These are phyloP conservation scores for Pherbina coryleti DNA, from an alignment of 2,888 invertebrate genomes.

Conservation along the genomic window DNA sequence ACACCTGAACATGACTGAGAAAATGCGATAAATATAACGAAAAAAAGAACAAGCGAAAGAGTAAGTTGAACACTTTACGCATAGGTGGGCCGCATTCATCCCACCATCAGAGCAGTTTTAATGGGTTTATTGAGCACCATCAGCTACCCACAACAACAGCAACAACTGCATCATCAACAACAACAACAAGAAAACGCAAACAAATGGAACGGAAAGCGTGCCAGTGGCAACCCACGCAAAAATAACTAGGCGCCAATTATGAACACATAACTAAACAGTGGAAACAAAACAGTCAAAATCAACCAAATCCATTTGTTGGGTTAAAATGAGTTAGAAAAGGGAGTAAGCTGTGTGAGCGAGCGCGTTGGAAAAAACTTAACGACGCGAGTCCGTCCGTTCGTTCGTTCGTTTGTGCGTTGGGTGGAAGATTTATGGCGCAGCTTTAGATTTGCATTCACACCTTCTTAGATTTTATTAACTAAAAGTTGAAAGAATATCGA, in stretches of 20 bases:
- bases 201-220: constrained; percentile 44
- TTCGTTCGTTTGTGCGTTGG: background rate
- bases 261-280: constrained; percentile 37
- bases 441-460: constrained; percentile 27
- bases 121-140: background rate
- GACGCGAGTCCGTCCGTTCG: background rate
- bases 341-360: constrained; percentile 1
- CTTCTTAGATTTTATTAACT: background rate
- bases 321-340: constrained; percentile 36
- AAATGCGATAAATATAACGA: too few relatives aligned
- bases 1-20: constrained; percentile 1
- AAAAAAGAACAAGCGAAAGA: too few relatives aligned
- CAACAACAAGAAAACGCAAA: background rate
- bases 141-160: background rate
- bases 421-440: constrained; percentile 18
- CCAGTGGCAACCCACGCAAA: constrained; percentile 48
- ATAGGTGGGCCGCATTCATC: constrained; percentile 19
- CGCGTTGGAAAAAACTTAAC: background rate
- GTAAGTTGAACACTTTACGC: background rate
- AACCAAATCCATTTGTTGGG: constrained; percentile 9
- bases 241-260: constrained; percentile 50
- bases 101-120: constrained; percentile 16
- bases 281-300: constrained; percentile 26
- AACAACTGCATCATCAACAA: background rate
- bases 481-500: background rate